These are phyloP conservation scores for Caenorhabditis tropicalis DNA, from an alignment of 1,140 invertebrate species.

Conservation along the genomic window DNA sequence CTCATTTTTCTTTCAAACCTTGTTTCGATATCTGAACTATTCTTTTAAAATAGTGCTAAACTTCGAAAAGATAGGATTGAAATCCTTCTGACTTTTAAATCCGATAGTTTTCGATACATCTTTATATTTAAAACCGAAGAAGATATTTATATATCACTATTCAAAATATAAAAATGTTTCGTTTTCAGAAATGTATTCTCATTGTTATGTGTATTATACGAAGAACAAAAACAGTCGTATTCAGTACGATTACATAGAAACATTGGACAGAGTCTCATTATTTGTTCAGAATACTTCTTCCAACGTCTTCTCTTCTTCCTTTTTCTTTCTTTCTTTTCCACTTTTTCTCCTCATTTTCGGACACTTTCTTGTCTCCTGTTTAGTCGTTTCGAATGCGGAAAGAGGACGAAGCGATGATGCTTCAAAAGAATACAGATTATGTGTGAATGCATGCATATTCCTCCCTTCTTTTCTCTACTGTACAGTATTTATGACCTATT, in stretches of 20 bases:
- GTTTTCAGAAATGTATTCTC: no score
- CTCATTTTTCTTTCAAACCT: background rate
- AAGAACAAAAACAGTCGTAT: background rate
- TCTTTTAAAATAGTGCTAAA: no score
- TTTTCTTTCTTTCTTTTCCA: background rate
- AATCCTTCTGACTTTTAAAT: background rate
- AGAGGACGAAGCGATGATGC: background rate
- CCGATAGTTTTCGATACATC: no score
- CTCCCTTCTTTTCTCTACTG: background rate
- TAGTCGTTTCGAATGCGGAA: background rate
- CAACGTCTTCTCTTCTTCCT: background rate
- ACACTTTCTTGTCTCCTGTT: constrained; percentile 16
- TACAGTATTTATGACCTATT: constrained; percentile 1
- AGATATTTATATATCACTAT: no score
- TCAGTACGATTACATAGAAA: background rate
- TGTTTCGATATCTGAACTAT: background rate
- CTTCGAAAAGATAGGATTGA: no score
- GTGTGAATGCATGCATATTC: background rate
- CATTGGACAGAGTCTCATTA: background rate
- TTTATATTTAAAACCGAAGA: no score
- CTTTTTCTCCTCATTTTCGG: background rate
- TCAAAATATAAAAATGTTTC: no score
- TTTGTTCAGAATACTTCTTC: constrained; percentile 14
- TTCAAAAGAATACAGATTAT: constrained; percentile 31
- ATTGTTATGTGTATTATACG: no score